Evolutionary conservation across 2,113 vertebrate species (phyloP).

Genomic region (Rhynchopsitta pachyrhyncha): DNA sequence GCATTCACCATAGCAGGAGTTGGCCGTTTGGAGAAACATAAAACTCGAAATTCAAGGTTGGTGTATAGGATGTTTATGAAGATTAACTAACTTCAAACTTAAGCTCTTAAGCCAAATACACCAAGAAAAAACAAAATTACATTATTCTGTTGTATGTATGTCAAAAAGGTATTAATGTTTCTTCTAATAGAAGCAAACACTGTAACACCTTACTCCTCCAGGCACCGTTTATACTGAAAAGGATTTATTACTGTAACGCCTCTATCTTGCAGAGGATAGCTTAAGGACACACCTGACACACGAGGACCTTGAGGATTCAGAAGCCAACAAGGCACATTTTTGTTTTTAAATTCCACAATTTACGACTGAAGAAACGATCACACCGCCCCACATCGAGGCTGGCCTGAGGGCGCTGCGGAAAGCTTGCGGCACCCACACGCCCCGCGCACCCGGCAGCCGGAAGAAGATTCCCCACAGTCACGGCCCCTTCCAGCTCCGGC

Average conservation of each 20-base stretch:
- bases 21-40: background rate
- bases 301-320: background rate
- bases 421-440: rapidly evolving
- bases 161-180: background rate
- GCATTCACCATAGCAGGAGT: background rate
- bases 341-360: background rate
- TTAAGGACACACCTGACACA: background rate
- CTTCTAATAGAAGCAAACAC: background rate
- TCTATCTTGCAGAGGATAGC: background rate
- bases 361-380: background rate
- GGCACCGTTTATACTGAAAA: background rate
- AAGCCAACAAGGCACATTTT: background rate
- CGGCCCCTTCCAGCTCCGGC: rapidly evolving
- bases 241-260: background rate
- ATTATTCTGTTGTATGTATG: background rate
- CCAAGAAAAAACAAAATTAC: background rate
- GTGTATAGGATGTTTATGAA: background rate
- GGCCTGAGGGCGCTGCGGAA: rapidly evolving
- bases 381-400: rapidly evolving
- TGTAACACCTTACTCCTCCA: background rate
- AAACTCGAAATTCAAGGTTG: background rate
- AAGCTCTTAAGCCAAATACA: background rate
- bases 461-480: rapidly evolving
- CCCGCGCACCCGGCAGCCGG: rapidly evolving
- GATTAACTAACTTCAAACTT: background rate